Evolutionary conservation across 2,888 invertebrate genomes (phyloP).

Genomic region (Laothoe populi): DNA sequence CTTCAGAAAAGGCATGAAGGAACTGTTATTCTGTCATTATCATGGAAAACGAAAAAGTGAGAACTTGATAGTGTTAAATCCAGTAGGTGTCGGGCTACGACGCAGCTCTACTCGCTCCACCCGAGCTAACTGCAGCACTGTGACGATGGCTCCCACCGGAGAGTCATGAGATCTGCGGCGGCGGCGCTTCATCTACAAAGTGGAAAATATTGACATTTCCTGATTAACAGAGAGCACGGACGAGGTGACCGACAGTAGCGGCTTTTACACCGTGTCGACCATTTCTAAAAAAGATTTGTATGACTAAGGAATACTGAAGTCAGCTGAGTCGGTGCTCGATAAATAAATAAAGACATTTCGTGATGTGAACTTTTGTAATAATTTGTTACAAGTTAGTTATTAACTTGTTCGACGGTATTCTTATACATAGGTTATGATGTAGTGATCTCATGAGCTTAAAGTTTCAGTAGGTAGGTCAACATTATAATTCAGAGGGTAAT

Average conservation of each 20-base stretch:
- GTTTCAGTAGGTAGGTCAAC: conserved; percentile 27
- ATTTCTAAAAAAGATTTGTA: conserved; percentile 72
- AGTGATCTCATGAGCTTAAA: conserved; percentile 67
- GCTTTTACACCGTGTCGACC: conserved; percentile 71
- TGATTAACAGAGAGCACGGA: conserved; percentile 82
- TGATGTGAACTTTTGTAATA: conserved; percentile 34
- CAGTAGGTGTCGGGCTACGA: conserved; percentile 70
- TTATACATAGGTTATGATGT: conserved; percentile 36
- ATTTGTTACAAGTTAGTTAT: conserved; percentile 30
- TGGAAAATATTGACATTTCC: conserved; percentile 75
- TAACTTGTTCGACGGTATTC: conserved; percentile 33
- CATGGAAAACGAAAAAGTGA: conserved; percentile 71
- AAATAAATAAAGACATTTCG: conserved; percentile 32
- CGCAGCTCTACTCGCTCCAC: conserved; percentile 82
- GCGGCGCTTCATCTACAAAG: conserved; percentile 72
- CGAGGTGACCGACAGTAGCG: conserved; percentile 78
- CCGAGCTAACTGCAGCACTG: conserved; percentile 82
- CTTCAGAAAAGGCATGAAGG: conserved; percentile 93
- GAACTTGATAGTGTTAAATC: conserved; percentile 74
- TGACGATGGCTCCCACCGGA: conserved; percentile 79
- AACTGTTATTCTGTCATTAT: conserved; percentile 88
- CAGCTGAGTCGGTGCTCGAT: conserved; percentile 35
- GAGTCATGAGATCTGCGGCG: conserved; percentile 79
- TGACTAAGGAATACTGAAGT: conserved; percentile 60
- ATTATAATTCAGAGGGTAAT: conserved; percentile 30